Conservation (phyloP, 2,797 vertebrate genomes). For the Ctenopoma kingsleyae region DNA sequence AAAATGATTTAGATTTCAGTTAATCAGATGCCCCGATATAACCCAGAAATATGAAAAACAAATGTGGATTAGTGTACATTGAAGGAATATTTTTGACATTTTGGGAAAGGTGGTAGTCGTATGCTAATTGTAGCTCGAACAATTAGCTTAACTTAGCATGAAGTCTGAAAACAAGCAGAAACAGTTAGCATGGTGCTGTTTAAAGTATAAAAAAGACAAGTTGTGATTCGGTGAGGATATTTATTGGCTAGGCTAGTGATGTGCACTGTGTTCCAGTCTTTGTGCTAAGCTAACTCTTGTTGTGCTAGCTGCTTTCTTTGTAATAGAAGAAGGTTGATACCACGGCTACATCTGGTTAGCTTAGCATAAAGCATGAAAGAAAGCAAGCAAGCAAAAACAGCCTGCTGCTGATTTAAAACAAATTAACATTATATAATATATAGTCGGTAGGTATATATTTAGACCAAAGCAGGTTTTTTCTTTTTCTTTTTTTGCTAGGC, state of each 20-base stretch:
- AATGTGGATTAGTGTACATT: neutral
- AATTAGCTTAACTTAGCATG: slow-evolving; percentile 7
- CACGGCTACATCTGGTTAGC: no score
- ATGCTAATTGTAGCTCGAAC: neutral
- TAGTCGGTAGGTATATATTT: neutral
- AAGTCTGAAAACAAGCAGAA: neutral
- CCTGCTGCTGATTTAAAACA: neutral
- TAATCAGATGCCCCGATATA: neutral
- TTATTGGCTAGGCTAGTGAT: neutral
- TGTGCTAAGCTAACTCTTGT: neutral
- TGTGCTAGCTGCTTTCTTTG: neutral
- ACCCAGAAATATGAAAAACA: neutral
- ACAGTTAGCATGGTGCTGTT: neutral
- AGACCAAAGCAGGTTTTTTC: neutral
- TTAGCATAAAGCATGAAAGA: neutral
- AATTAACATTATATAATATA: neutral
- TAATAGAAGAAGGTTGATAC: neutral
- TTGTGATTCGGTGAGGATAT: no score
- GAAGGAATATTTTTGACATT: neutral
- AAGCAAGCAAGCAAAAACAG: no score
- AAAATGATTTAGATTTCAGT: neutral
- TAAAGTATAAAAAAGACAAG: neutral
- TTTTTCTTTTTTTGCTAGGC: neutral
- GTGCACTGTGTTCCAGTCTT: neutral
- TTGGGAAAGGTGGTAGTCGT: neutral